These are phyloP conservation scores for Boloria euphrosyne DNA, from an alignment of 2,888 invertebrate species.

Conservation along the genomic window DNA sequence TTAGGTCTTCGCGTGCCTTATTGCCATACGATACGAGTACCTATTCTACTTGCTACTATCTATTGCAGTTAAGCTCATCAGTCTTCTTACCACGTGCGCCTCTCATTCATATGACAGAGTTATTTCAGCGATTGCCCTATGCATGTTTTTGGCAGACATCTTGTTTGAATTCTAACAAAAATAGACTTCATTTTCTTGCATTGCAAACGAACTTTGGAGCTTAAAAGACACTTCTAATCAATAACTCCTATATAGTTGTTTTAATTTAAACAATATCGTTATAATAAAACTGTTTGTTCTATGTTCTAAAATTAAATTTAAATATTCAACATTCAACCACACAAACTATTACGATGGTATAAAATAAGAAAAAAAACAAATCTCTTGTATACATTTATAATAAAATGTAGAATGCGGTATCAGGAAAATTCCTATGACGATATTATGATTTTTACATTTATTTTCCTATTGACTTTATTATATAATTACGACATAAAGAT, in stretches of 20 bases:
- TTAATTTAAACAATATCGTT: too few species aligned
- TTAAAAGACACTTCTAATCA: not conserved
- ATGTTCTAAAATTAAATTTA: too few species aligned
- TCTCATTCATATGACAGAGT: slow-evolving; percentile 15
- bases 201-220: slow-evolving; percentile 9
- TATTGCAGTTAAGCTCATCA: slow-evolving; percentile 5
- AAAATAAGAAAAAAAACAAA: too few species aligned
- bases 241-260: not conserved
- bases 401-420: not conserved
- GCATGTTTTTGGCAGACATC: slow-evolving; percentile 35
- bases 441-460: slow-evolving; percentile 2
- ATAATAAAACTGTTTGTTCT: too few species aligned
- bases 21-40: not conserved
- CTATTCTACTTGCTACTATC: not conserved
- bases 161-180: slow-evolving; percentile 38
- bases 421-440: slow-evolving; percentile 14
- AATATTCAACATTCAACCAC: too few species aligned
- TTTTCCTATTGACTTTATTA: not conserved
- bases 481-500: too few species aligned
- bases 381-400: too few species aligned
- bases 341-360: too few species aligned
- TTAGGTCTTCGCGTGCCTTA: not conserved
- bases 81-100: slow-evolving; percentile 6
- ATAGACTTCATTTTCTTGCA: slow-evolving; percentile 31
- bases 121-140: slow-evolving; percentile 24